A percentile compares a stretch with the other conserved stretches of the same genome.
Conservation (phyloP, 2,797 vertebrate species). For the Eremophila alpestris region DNA sequence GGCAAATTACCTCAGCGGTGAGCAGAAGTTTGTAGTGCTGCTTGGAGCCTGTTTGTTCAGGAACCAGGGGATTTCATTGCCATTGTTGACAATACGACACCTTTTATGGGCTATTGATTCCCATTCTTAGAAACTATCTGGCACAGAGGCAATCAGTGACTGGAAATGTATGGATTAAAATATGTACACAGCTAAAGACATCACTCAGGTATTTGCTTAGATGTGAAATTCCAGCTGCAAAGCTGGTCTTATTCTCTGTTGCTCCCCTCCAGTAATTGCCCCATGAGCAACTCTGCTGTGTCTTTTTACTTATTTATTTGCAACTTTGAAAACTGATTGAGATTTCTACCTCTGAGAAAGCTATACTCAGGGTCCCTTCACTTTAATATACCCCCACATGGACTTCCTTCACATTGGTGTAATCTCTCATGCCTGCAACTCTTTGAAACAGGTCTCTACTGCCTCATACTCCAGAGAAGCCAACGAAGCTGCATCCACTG, state of each 20-base stretch:
- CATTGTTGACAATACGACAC: constrained; percentile 20
- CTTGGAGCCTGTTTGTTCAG: background rate
- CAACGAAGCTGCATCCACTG: background rate
- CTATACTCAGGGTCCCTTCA: background rate
- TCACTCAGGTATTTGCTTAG: constrained; percentile 34
- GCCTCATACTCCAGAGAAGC: background rate
- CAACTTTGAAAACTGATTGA: background rate
- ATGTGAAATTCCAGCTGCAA: background rate
- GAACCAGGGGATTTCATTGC: constrained; percentile 11
- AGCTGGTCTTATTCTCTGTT: constrained; percentile 4
- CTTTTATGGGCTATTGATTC: constrained; percentile 30
- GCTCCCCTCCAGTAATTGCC: background rate
- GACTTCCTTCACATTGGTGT: background rate
- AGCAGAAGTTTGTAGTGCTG: background rate
- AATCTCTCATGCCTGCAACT: background rate
- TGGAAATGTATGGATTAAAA: constrained; percentile 54
- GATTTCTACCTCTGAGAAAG: background rate
- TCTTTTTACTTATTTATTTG: constrained; percentile 38
- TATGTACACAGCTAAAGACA: background rate
- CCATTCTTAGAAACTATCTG: constrained; percentile 10
- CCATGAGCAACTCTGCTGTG: background rate
- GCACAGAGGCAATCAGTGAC: background rate
- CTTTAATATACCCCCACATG: background rate
- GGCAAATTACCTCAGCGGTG: background rate
- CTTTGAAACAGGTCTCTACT: background rate